Conservation (phyloP, 2,888 invertebrate species). For the Hirtodrosophila histrioides region DNA sequence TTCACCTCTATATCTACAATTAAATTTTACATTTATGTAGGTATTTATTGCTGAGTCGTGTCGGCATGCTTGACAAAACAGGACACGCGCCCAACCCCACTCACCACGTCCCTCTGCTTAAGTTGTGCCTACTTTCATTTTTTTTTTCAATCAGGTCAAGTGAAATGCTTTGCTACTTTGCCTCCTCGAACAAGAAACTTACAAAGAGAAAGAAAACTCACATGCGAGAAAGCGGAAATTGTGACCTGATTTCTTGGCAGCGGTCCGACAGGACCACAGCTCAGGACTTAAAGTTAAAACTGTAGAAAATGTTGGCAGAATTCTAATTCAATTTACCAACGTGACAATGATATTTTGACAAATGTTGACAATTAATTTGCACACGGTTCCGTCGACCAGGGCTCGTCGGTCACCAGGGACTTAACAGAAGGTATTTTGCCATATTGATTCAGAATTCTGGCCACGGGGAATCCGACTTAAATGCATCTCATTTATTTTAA, state of each 20-base stretch:
- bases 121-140: too few relatives aligned
- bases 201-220: too few relatives aligned
- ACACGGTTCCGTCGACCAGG: neutral
- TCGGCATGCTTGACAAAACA: too few relatives aligned
- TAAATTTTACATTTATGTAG: too few relatives aligned
- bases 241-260: constrained; percentile 17
- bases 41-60: too few relatives aligned
- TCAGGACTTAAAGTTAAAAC: too few relatives aligned
- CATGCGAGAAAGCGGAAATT: constrained; percentile 11
- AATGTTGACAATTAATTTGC: constrained; percentile 49
- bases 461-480: constrained; percentile 44
- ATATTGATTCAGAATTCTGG: constrained; percentile 42
- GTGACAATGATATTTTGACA: constrained; percentile 33
- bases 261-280: neutral
- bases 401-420: too few relatives aligned
- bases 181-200: neutral
- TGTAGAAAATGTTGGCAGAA: too few relatives aligned
- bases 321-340: neutral
- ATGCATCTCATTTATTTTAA: constrained; percentile 57
- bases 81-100: too few relatives aligned
- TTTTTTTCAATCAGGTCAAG: constrained; percentile 42
- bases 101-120: too few relatives aligned
- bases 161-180: constrained; percentile 38
- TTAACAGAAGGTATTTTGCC: constrained; percentile 1
- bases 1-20: too few relatives aligned